These are phyloP conservation scores for Actinernus sp. DNA, from an alignment of 92 coral and sea anemone species.

Conservation along the genomic window DNA sequence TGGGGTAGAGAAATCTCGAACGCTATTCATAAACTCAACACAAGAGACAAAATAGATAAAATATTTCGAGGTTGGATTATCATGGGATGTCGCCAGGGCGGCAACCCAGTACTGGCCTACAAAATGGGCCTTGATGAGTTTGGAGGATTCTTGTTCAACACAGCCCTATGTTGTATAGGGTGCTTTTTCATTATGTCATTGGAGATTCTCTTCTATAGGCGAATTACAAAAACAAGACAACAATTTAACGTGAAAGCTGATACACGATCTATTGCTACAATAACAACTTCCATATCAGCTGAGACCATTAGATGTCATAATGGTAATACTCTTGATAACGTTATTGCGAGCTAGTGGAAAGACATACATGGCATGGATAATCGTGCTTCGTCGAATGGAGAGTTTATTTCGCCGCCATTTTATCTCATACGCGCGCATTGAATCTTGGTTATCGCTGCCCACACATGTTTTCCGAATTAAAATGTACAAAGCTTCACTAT, in stretches of 20 bases:
- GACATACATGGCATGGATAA: too few species aligned
- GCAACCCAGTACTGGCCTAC: constrained; percentile 50
- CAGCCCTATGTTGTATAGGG: constrained; percentile 69
- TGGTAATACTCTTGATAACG: too few species aligned
- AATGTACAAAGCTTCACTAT: too few species aligned
- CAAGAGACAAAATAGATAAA: constrained; percentile 46
- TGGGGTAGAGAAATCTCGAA: constrained; percentile 77
- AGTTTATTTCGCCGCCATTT: too few species aligned
- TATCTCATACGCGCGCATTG: too few species aligned
- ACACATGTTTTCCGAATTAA: too few species aligned
- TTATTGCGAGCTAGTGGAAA: too few species aligned
- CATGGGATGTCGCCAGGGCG: constrained; percentile 50
- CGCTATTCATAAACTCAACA: constrained; percentile 62
- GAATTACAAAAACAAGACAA: constrained; percentile 52
- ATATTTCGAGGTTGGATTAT: constrained; percentile 71
- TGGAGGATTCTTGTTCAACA: constrained; percentile 86
- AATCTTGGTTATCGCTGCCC: too few species aligned
- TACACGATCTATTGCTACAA: background rate
- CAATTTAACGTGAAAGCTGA: constrained; percentile 16
- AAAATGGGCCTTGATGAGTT: constrained; percentile 80
- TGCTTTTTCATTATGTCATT: constrained; percentile 66
- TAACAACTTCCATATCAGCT: background rate
- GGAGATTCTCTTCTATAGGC: constrained; percentile 68
- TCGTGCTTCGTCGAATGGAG: too few species aligned
- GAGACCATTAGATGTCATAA: too few species aligned